A percentile compares a stretch with the other conserved stretches of the same genome.
These are phyloP conservation scores for Calycopis cecrops DNA, from an alignment of 1,140 invertebrate genomes.

Conservation along the genomic window DNA sequence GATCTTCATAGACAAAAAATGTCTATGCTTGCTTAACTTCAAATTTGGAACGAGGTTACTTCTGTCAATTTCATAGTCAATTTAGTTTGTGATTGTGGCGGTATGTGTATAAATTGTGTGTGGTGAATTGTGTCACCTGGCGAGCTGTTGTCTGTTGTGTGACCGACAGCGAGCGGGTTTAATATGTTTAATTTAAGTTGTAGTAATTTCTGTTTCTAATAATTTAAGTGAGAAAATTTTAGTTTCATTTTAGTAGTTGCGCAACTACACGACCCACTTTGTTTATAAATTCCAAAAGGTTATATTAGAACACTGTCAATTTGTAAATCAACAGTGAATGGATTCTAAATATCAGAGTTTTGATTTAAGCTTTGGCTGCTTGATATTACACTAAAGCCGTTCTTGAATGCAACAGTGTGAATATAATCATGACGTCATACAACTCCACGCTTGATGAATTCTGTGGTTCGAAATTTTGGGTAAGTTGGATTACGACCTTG, in stretches of 20 bases:
- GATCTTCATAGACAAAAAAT: constrained; percentile 7
- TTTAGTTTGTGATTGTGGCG: constrained; percentile 7
- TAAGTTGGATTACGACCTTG: constrained; percentile 69
- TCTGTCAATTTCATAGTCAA: constrained; percentile 1
- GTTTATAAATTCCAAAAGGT: constrained; percentile 7
- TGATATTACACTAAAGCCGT: not conserved
- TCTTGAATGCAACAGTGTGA: constrained; percentile 8
- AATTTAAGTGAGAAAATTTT: not conserved
- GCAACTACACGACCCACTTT: constrained; percentile 9
- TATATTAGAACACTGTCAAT: constrained; percentile 1
- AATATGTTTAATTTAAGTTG: constrained; percentile 4
- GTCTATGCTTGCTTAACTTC: not conserved
- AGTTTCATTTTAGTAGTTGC: not conserved
- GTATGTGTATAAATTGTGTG: constrained; percentile 1
- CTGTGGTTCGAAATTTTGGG: constrained; percentile 81
- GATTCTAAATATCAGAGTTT: constrained; percentile 15
- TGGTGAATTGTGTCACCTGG: not conserved
- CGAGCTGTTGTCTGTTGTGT: not conserved
- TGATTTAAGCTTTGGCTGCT: not conserved
- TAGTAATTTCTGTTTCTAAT: not conserved
- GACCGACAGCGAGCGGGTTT: constrained; percentile 3
- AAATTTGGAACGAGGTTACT: not conserved
- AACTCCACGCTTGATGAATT: constrained; percentile 76
- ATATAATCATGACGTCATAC: constrained; percentile 52
- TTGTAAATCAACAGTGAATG: constrained; percentile 24